Evolutionary conservation across 2,888 invertebrate genomes (phyloP), one percentile per base, ranked within the genome.

Genomic region (Trileptium ribeirensis): DNA sequence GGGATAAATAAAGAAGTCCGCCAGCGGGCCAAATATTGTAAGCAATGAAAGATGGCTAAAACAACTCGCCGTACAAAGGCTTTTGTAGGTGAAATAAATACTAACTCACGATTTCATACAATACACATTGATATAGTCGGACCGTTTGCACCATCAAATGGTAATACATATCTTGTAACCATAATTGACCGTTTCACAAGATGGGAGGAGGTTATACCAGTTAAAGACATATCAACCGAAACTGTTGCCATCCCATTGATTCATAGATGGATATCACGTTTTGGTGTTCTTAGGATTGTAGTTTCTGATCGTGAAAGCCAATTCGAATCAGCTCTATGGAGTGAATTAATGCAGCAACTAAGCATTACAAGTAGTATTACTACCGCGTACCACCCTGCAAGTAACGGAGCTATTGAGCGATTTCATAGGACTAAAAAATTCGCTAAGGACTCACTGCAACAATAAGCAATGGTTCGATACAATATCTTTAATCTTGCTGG

Each of bases 121-220:
- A 38, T 75, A 3, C 77, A 75, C 39, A 39, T 75, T 36, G 77
- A 75, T n/a, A 75, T 75, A 37, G 77, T 75, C 2, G 77, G 77
- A 36, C 70, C 70, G 3, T 29, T 70, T 3, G 33, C 70, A 8
- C 70, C 70, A n/a, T 70, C 33, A 33, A 70, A n/a, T 33, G 29
- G 29, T 19, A 33, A 70, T 36, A 70, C 29, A 29, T 70, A 70
- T 70, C 70, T 70, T 31, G 15, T 70, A 8, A 70, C 70, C 29
- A 29, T 29, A 3, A 70, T 70, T 8, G 70, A 70, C 29, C 8
- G 70, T 19, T 70, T 15, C 36, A 70, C 70, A 8, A 70, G 70
- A 15, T 70, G 70, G 70, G 29, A 33, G 29, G 70, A 70, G 36
- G 70, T 36, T n/a, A 29, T n/a, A 33, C 70, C 70, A 70, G 29